Evolutionary conservation across 2,888 invertebrate species (phyloP).

Genomic region (Agriopis aurantiaria): DNA sequence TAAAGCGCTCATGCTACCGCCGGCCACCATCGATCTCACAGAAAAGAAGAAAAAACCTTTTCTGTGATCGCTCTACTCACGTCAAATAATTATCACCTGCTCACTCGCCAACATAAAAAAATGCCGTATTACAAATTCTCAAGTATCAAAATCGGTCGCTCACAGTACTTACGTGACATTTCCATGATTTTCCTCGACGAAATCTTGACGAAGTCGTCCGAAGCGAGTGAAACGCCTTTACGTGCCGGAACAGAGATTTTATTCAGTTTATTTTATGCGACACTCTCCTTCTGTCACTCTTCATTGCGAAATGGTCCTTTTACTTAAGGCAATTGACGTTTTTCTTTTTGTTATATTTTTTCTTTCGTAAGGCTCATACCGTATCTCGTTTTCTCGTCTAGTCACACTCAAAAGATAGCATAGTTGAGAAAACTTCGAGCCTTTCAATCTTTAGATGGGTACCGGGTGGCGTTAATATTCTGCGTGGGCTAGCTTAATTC

Average conservation of each 20-base stretch:
- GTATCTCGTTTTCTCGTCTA: too few relatives aligned
- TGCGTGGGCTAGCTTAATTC: too few relatives aligned
- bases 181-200: slow-evolving; percentile 60
- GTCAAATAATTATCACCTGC: too few relatives aligned
- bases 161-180: slow-evolving; percentile 62
- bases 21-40: too few relatives aligned
- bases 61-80: too few relatives aligned
- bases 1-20: too few relatives aligned
- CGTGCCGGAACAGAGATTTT: slow-evolving; percentile 62
- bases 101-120: too few relatives aligned
- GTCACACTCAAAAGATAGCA: too few relatives aligned
- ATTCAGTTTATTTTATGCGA: slow-evolving; percentile 62
- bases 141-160: slow-evolving; percentile 59
- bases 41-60: too few relatives aligned
- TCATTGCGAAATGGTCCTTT: slow-evolving; percentile 64
- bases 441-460: too few relatives aligned
- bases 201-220: slow-evolving; percentile 57
- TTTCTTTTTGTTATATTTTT: slow-evolving; percentile 9
- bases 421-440: too few relatives aligned
- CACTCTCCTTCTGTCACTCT: slow-evolving; percentile 62
- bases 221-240: slow-evolving; percentile 52
- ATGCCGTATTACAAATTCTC: background rate
- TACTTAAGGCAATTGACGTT: slow-evolving; percentile 53
- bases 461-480: too few relatives aligned
- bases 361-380: background rate